Evolutionary conservation across 2,113 vertebrate genomes (phyloP), one percentile per base, ranked within the genome.

Genomic region (Caranx ignobilis): DNA sequence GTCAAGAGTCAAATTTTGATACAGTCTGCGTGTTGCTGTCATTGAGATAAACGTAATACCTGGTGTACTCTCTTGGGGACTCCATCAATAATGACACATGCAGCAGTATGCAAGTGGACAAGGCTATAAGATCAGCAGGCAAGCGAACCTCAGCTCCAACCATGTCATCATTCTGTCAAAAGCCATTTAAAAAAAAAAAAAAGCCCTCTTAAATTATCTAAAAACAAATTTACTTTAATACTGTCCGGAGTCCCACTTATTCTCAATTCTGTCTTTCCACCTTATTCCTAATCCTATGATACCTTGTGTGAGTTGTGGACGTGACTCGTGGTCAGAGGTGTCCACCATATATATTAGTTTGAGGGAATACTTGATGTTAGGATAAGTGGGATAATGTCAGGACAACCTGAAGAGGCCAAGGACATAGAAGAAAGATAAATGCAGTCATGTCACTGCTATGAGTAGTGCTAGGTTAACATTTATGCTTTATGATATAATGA

Each of bases 41-140:
- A 2, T 43, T 50, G 59, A 62, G 62, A 82, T 65, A 31, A 73
- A 75, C 39, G 5, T n/a, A 68, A 81, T 13, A 61, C 54, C 70
- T 15, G 67, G 45, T 19, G 81, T n/a, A n/a, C 37, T 45, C 32
- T 45, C 6, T 75, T 55, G n/a, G 59, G 32, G 65, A 37, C 31
- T 65, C 62, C 18, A 19, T 57, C 56, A 80, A 72, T 43, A 37
- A 61, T 64, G 55, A 80, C 79, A 72, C 89, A 89, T 89, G 89
- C 84, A 85, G 81, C 76, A 11, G 77, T 54, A 63, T 32, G 72
- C 66, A 71, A 80, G 69, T 26, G 45, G 66, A 75, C 11, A 5
- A 78, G 54, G 72, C 77, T 62, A 45, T 31, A 57, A 71, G 75
- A 77, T 52, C 67, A 35, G 63, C 71, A 52, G 60, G 66, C 67